These are phyloP conservation scores for Noturus placidus DNA, from an alignment of 2,113 vertebrate genomes.

Conservation along the genomic window DNA sequence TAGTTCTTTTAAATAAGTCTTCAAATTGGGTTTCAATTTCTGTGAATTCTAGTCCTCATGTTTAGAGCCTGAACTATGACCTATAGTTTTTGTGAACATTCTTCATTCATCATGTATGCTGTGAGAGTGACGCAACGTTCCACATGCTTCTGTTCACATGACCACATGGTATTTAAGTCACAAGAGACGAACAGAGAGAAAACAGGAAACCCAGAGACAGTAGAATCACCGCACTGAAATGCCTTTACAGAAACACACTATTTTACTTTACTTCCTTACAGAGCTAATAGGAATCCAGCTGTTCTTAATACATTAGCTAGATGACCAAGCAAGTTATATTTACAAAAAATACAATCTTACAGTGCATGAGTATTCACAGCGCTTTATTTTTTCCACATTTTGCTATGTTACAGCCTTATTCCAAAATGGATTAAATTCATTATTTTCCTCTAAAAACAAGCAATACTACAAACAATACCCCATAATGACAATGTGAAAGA, in stretches of 20 bases:
- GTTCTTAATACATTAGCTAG: background rate
- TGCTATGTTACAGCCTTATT: too few species aligned
- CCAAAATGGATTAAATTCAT: too few species aligned
- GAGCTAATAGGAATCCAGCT: background rate
- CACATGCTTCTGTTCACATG: constrained; percentile 32
- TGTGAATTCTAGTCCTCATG: background rate
- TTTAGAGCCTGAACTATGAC: background rate
- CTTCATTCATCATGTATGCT: background rate
- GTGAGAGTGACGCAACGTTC: background rate
- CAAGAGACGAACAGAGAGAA: constrained; percentile 12
- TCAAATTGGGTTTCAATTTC: background rate
- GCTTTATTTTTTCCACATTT: too few species aligned
- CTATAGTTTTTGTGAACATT: background rate
- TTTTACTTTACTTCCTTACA: background rate
- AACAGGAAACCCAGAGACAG: background rate
- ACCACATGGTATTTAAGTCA: constrained; percentile 32
- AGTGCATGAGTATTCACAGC: too few species aligned
- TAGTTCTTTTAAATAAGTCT: background rate
- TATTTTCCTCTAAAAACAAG: too few species aligned
- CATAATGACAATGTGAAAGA: too few species aligned
- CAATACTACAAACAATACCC: too few species aligned
- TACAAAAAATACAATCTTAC: background rate
- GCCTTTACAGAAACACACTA: background rate
- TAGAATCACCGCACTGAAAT: background rate
- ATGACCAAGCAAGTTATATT: background rate